Evolutionary conservation across 2,113 vertebrate genomes (phyloP), one percentile per base, ranked within the genome.

Genomic region (Otocyon megalotis): DNA sequence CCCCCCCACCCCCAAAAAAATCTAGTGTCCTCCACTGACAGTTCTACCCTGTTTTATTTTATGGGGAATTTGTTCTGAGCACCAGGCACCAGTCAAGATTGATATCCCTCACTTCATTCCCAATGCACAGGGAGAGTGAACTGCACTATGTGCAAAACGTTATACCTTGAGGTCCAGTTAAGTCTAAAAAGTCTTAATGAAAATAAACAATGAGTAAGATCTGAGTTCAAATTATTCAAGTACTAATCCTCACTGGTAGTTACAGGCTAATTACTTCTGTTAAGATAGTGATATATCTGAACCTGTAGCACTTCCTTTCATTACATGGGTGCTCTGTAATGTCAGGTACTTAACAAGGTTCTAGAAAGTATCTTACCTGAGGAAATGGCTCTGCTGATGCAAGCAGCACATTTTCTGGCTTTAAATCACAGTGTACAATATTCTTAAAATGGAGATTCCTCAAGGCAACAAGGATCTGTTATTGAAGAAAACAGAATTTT

Each of bases 361-460:
- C 83, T 77, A 5, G 37, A 89, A 48, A 92, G 7, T 7, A 37
- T 43, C 99, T 98, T 97, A 99, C 99, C 99, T 99, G 99, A 98
- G 99, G 99, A 98, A 99, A 99, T 17, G 99, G 99, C 97, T 99
- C 99, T 96, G 99, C 99, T 22, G 99, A 99, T 83, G 99, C 99
- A 93, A 99, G 99, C n/a, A 99, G 99, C 93, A 99, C 99, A 37
- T 99, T 99, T 98, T 99, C 99, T 10, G 99, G 99, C 98, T 99
- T 99, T 98, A 99, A 99, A 98, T 99, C 99, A 99, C 99, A 99
- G 99, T 99, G 99, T 97, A 99, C 99, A 82, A 99, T 99, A 98
- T 99, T 99, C 98, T 99, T 99, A 98, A 99, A 99, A 98, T 99
- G 99, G 98, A 99, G 99, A 99, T 99, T 99, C 98, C 99, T 99